Percentiles rank a stretch among this genome's conserved stretches.
phyloP scores from a whole-genome alignment of 2,113 vertebrate genomes.

The Rhea americana region DNA sequence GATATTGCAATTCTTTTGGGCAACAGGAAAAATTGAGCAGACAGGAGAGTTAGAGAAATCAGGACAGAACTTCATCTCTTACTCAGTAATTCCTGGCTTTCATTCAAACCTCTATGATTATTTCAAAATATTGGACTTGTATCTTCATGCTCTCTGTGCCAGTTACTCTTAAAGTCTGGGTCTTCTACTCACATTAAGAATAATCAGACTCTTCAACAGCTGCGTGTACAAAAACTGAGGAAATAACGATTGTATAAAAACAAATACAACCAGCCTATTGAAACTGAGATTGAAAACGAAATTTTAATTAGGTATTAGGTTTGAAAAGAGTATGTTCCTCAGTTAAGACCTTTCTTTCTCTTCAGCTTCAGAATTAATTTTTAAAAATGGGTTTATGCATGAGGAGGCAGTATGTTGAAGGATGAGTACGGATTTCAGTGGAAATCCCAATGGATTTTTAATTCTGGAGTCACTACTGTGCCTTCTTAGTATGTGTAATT shows the following conservation, averaged over 20 bases:
- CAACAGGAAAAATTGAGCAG: conserved; percentile 49
- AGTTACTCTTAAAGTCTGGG: conserved; percentile 39
- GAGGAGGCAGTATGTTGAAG: neutral
- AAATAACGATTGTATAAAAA: conserved; percentile 29
- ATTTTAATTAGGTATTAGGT: conserved; percentile 11
- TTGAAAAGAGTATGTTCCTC: neutral
- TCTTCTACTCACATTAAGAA: conserved; percentile 5
- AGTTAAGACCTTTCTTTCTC: neutral
- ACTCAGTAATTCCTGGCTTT: conserved; percentile 64
- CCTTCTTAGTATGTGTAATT: conserved; percentile 15
- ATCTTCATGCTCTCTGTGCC: conserved; percentile 35
- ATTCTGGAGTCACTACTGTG: neutral
- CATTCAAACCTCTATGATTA: conserved; percentile 49
- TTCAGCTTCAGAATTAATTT: neutral
- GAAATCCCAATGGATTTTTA: neutral
- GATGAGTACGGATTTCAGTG: neutral
- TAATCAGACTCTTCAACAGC: conserved; percentile 41
- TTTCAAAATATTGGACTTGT: conserved; percentile 58
- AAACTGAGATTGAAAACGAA: conserved; percentile 7
- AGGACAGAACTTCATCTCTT: conserved; percentile 47
- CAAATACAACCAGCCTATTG: conserved; percentile 29
- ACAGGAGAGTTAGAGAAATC: conserved; percentile 57
- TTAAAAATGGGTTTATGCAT: neutral
- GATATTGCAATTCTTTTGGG: conserved; percentile 18
- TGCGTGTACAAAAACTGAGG: conserved; percentile 47